These are phyloP conservation scores for Vulpes lagopus DNA, from an alignment of 2,113 vertebrate species.

Conservation along the genomic window DNA sequence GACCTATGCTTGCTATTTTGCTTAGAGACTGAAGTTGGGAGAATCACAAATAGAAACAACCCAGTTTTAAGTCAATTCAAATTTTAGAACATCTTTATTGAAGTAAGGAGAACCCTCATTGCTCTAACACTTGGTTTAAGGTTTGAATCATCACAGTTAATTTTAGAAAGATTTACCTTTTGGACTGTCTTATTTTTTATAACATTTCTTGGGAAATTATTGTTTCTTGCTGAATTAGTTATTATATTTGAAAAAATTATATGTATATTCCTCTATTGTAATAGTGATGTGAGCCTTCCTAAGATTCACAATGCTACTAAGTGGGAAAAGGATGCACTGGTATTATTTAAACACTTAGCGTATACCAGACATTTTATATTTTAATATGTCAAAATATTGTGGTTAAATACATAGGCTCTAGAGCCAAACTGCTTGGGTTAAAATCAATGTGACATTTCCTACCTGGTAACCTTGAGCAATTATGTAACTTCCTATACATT, in stretches of 20 bases:
- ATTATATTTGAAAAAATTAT: neutral
- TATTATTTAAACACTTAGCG: conserved; percentile 25
- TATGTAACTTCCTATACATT: neutral
- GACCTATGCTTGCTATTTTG: neutral
- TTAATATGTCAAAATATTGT: neutral
- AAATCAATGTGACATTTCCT: neutral
- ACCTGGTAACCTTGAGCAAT: neutral
- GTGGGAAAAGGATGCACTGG: neutral
- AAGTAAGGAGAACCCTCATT: neutral
- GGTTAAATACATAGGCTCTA: neutral
- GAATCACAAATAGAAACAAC: neutral
- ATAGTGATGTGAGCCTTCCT: neutral
- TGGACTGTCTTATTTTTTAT: neutral
- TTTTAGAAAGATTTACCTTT: neutral
- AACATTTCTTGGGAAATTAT: neutral
- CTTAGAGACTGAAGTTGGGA: neutral
- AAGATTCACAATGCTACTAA: neutral
- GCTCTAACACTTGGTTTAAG: neutral
- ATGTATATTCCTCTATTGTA: neutral
- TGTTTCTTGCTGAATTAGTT: neutral
- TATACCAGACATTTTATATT: neutral
- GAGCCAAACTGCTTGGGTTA: neutral
- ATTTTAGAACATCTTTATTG: neutral
- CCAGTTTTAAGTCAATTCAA: neutral
- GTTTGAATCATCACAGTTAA: neutral